Conservation (phyloP, 2,797 vertebrate species). For the Poeciliopsis gracilis region DNA sequence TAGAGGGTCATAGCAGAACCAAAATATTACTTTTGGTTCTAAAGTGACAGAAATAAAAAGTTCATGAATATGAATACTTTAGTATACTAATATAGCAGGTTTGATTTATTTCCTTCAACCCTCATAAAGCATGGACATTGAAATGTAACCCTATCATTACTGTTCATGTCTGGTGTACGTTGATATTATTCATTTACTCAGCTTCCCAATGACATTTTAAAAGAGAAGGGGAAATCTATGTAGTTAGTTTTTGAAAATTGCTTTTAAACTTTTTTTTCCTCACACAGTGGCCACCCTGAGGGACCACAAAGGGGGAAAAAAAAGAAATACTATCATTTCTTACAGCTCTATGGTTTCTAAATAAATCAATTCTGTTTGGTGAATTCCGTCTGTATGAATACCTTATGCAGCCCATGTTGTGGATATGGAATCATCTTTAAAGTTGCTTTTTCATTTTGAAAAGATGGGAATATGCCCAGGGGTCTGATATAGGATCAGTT, state of each 20-base stretch:
- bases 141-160: neutral
- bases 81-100: neutral
- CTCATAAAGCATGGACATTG: neutral
- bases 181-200: neutral
- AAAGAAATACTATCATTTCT: conserved; percentile 10
- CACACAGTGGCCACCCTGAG: conserved; percentile 5
- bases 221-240: conserved; percentile 13
- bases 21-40: neutral
- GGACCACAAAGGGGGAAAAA: conserved; percentile 4
- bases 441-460: conserved; percentile 12
- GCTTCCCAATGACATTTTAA: neutral
- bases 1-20: neutral
- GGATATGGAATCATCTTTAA: conserved; percentile 36
- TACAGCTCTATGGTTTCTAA: conserved; percentile 17
- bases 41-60: neutral
- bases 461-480: conserved; percentile 21
- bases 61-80: neutral
- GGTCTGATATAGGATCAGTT: conserved; percentile 36
- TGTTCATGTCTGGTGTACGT: neutral
- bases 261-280: conserved; percentile 5
- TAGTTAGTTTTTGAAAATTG: conserved; percentile 7
- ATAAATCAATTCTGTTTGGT: conserved; percentile 35
- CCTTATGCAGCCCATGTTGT: conserved; percentile 22
- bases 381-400: conserved; percentile 19
- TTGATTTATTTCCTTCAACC: neutral